Base-by-base conservation (phyloP, 2,113 vertebrate species). In the Hypanus sabinus region DNA sequence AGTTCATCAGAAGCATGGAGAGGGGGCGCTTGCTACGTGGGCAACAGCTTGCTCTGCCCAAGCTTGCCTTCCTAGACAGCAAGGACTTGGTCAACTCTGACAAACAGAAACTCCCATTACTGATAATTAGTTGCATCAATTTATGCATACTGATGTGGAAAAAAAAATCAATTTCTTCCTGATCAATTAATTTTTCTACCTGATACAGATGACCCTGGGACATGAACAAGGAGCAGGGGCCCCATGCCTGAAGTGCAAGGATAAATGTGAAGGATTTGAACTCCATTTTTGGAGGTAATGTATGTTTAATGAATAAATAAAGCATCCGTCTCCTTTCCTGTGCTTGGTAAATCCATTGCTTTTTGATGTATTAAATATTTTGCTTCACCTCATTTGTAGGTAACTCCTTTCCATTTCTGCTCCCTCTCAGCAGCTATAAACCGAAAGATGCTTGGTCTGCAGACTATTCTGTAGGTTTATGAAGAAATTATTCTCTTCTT, bases 271-370 rank as follows among this genome's bases (percentile, higher is more conserved):
- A 96, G 99, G 99, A 80, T 99, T 99, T 65, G 99, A 99, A 95
- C 98, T 99, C 95, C 99, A 99, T 94, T 99, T 98, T 96, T 99
- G 99, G 99, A 99, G 99, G 99, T 99, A 96, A 96, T 93, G 91
- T 27, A 93, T 33, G 22, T 93, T 73, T 93, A 38, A 46, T 36
- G 9, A 70, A 90, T 90, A 3, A 14, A 18, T 73, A 4, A 90
- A 90, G 3, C 18, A 5, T 14, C 16, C 85, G 16, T 90, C 14
- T 12, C 30, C 60, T n/a, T 90, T 90, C 27, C 12, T 90, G 60
- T 90, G 30, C 27, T 90, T 65, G 81, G 10, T 16, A 62, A n/a
- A 88, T 18, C 57, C 33, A 65, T 10, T 90, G 85, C 60, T 65
- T 68, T n/a, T 90, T 62, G 18, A 14, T 68, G 27, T 79, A n/a